Conservation (phyloP, 2,888 invertebrate genomes). For the Bugula neritina region DNA sequence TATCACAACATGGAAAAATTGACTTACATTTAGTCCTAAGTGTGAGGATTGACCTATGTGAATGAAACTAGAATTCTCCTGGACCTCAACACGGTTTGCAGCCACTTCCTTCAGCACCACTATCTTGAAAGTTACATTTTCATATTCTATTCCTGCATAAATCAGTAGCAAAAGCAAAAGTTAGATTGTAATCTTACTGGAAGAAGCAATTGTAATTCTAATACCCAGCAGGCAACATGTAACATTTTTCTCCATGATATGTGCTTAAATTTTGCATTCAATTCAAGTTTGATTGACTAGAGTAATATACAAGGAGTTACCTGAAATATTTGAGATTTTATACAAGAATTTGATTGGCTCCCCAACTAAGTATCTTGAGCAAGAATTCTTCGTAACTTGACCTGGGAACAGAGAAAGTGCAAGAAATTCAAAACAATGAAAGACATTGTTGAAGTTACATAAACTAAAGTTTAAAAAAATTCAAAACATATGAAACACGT, state of each 20-base stretch:
- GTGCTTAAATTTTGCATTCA: too few species aligned
- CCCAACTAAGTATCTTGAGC: neutral
- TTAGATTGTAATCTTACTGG: too few species aligned
- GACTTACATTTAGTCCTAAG: neutral
- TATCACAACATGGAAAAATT: neutral
- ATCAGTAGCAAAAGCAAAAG: too few species aligned
- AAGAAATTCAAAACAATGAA: too few species aligned
- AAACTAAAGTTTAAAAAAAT: too few species aligned
- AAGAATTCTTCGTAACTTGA: neutral
- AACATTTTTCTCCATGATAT: too few species aligned
- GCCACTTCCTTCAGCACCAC: neutral
- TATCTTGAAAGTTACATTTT: neutral
- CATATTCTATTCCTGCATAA: neutral
- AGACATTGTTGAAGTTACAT: too few species aligned
- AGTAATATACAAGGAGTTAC: neutral
- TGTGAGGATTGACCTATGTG: neutral
- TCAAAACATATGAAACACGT: too few species aligned
- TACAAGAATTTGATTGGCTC: conserved; percentile 13
- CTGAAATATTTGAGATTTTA: conserved; percentile 18
- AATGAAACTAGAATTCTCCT: neutral
- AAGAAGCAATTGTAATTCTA: too few species aligned
- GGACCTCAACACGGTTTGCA: neutral
- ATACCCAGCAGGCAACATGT: too few species aligned
- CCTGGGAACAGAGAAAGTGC: neutral
- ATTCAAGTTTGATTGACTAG: too few species aligned